phyloP scores from a whole-genome alignment of 1,140 invertebrate genomes.

The Grapholita molesta region DNA sequence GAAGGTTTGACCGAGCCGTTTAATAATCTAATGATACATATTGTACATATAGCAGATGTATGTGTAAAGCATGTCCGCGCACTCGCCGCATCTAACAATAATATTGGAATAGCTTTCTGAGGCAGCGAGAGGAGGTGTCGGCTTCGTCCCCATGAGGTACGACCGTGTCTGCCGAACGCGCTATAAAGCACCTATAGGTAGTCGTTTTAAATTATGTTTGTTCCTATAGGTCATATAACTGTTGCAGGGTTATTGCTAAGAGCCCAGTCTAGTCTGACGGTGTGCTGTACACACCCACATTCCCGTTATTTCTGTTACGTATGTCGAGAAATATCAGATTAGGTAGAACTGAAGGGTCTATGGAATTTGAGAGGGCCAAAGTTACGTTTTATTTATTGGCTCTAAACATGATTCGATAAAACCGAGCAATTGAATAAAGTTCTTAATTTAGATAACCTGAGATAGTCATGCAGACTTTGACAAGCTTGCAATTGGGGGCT shows the following conservation, averaged over 20 bases:
- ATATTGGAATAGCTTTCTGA: background rate
- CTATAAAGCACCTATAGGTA: background rate
- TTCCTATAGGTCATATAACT: conserved; percentile 10
- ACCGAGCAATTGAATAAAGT: too few relatives aligned
- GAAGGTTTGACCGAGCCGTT: conserved; percentile 4
- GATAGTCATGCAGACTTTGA: too few relatives aligned
- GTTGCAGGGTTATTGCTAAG: background rate
- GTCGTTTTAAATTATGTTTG: background rate
- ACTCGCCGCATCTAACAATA: background rate
- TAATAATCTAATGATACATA: conserved; percentile 7
- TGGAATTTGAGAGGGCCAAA: background rate
- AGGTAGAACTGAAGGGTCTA: background rate
- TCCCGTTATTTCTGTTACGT: background rate
- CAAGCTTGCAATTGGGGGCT: too few relatives aligned
- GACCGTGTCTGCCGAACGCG: background rate
- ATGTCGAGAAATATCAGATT: background rate
- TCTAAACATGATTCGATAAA: background rate
- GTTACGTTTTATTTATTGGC: too few relatives aligned
- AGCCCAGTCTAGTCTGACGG: background rate
- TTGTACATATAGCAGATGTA: background rate
- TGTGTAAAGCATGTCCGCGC: background rate
- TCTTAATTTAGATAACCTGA: too few relatives aligned
- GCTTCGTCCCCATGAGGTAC: background rate
- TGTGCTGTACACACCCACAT: background rate
- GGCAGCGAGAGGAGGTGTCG: background rate